A percentile compares a stretch with the other conserved stretches of the same genome.
Evolutionary conservation across 2,797 vertebrate species (phyloP).

Genomic region (Clarias pachynema): DNA sequence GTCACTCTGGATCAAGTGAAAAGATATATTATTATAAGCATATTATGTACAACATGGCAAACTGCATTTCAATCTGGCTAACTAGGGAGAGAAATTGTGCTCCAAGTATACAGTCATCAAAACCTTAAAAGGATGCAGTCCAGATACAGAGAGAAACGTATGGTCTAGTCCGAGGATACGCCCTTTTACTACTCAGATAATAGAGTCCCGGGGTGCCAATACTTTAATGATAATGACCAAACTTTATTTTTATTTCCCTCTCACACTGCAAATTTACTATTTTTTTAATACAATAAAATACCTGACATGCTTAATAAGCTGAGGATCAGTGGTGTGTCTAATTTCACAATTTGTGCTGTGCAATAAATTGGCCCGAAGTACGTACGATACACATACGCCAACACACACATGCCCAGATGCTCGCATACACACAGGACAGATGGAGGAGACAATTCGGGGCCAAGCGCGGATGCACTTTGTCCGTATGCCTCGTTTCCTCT

Average conservation of each 20-base stretch:
- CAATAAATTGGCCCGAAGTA: constrained; percentile 42
- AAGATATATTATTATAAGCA: not conserved
- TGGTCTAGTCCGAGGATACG: not conserved
- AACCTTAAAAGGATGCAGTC: not conserved
- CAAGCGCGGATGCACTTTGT: constrained; percentile 46
- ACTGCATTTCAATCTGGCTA: constrained; percentile 10
- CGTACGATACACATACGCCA: constrained; percentile 21
- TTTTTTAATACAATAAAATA: too few species aligned
- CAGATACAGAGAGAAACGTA: not conserved
- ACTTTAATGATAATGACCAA: not conserved
- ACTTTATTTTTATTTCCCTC: not conserved
- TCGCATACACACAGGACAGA: constrained; percentile 51
- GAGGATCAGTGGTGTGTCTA: constrained; percentile 33
- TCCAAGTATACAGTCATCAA: not conserved
- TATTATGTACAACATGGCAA: not conserved
- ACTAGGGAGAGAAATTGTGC: not conserved
- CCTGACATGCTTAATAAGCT: constrained; percentile 23
- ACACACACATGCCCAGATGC: constrained; percentile 54
- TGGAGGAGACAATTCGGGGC: constrained; percentile 55
- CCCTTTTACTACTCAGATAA: not conserved
- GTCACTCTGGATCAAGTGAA: not conserved
- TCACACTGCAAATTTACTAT: not conserved
- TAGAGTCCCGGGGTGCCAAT: not conserved
- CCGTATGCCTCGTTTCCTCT: constrained; percentile 48
- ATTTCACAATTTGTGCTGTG: constrained; percentile 33